Conservation (phyloP, 2,888 invertebrate genomes). For the Hirtodrosophila alboralis region DNA sequence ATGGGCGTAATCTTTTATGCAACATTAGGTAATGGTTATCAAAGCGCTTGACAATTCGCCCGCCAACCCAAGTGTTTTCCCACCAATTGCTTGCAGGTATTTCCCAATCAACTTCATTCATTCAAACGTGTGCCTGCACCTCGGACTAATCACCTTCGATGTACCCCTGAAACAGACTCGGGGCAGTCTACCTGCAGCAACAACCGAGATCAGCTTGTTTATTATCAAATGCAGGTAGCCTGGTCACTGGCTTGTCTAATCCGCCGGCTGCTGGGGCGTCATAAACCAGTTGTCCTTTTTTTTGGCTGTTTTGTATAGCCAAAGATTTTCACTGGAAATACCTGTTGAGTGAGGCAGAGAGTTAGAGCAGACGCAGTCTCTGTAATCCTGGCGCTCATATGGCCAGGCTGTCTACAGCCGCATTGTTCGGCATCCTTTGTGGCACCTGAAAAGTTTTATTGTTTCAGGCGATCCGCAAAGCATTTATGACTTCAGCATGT, state of each 20-base stretch:
- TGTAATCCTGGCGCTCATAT: constrained; percentile 73
- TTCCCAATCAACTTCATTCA: constrained; percentile 73
- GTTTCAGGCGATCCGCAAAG: constrained; percentile 37
- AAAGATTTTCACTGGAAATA: constrained; percentile 67
- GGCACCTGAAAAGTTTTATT: constrained; percentile 58
- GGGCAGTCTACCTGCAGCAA: constrained; percentile 27
- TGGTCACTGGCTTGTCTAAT: constrained; percentile 29
- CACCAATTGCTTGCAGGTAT: constrained; percentile 62
- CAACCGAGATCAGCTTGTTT: constrained; percentile 1
- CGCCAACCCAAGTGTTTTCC: constrained; percentile 44
- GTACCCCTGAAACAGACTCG: neutral
- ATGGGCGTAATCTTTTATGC: constrained; percentile 60
- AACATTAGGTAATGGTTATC: constrained; percentile 66
- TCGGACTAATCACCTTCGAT: constrained; percentile 48
- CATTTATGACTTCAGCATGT: constrained; percentile 69
- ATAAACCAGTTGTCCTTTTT: constrained; percentile 72
- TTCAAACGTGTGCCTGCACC: constrained; percentile 53
- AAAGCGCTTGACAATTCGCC: constrained; percentile 17
- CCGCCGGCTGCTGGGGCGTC: constrained; percentile 63
- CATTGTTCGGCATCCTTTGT: constrained; percentile 61
- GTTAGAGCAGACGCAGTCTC: neutral
- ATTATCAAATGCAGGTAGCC: constrained; percentile 24
- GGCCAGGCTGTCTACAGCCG: constrained; percentile 44
- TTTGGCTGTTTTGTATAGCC: constrained; percentile 41
- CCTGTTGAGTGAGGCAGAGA: constrained; percentile 55